Percentiles rank a stretch among this genome's conserved stretches.
These are phyloP conservation scores for Limnephilus lunatus DNA, from an alignment of 2,888 invertebrate genomes.

Conservation along the genomic window DNA sequence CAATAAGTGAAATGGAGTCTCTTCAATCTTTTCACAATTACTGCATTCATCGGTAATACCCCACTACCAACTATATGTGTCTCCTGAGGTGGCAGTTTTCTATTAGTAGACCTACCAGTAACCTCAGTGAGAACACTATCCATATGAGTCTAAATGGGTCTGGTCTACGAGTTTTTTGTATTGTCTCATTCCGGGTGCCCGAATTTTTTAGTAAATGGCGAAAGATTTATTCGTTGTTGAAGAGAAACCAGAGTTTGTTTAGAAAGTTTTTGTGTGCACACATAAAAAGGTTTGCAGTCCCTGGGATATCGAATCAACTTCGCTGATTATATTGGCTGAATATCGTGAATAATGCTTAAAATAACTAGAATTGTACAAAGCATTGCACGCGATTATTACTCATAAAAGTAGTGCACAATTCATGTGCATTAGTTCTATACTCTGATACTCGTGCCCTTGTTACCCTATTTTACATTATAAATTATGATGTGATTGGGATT, in stretches of 20 bases:
- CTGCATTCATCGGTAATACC: no score
- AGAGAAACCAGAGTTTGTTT: conserved; percentile 79
- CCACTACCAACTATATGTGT: no score
- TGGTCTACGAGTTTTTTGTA: no score
- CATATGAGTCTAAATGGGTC: no score
- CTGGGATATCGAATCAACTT: background rate
- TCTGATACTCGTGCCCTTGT: background rate
- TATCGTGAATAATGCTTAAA: conserved; percentile 25
- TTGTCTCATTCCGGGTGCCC: no score
- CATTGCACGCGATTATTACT: conserved; percentile 7
- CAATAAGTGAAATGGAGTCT: no score
- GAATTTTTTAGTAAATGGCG: conserved; percentile 89
- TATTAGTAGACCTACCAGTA: no score
- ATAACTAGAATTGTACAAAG: conserved; percentile 5
- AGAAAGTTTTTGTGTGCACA: background rate
- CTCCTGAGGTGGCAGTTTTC: no score
- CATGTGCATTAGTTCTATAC: background rate
- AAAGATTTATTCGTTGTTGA: conserved; percentile 85
- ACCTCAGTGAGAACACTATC: no score
- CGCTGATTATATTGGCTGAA: conserved; percentile 23
- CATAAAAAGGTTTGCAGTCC: background rate
- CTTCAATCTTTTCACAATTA: no score
- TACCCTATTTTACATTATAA: background rate
- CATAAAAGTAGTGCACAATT: background rate
- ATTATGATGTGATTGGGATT: no score